Base-by-base conservation (phyloP, 2,797 vertebrate genomes). In the Tenualosa ilisha region DNA sequence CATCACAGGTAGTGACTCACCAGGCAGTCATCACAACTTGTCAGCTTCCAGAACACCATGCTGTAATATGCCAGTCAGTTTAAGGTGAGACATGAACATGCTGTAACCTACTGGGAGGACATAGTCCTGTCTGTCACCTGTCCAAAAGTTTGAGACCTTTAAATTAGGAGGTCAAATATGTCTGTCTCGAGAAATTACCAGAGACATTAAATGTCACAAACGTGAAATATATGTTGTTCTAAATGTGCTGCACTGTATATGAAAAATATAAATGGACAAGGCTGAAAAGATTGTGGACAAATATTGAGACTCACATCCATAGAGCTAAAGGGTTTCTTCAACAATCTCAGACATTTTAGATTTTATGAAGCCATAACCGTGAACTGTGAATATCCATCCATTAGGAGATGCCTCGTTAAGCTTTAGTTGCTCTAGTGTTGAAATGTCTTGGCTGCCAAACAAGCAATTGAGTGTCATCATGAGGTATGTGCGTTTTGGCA, bases 1-100 rank as follows among this genome's bases (percentile, higher is more conserved):
- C 31, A 72, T 72, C 65, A 72, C 26, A 72, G 65, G 65, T 31
- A 72, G 65, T 72, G 65, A 72, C 26, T 72, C 31, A 72, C 4
- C 13, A 40, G 65, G 65, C 15, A 37, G 2, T 12, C 13, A 37
- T 37, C 31, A 4, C 37, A 11, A 72, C 31, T 26, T 72, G 65
- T 3, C 65, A 37, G 31, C 12, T 12, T 72, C 26, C 65, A 4
- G 11, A 11, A 37, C 31, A 6, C 3, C 26, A 72, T 13, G 65
- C 65, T 72, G 24, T 31, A 13, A 15, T 72, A 31, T 40, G 65
- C 31, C 26, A 72, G 65, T 37, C 65, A 72, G 31, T 40, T 5
- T 15, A 11, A 72, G 65, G 12, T 11, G 3, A 72, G 65, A 72
- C 13, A 26, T 3, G 31, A 72, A 13, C 31, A 37, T 24, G 11